Percentiles rank a stretch among this genome's conserved stretches.
Conservation (phyloP, 2,113 vertebrate species). For the Formicarius rufipectus region DNA sequence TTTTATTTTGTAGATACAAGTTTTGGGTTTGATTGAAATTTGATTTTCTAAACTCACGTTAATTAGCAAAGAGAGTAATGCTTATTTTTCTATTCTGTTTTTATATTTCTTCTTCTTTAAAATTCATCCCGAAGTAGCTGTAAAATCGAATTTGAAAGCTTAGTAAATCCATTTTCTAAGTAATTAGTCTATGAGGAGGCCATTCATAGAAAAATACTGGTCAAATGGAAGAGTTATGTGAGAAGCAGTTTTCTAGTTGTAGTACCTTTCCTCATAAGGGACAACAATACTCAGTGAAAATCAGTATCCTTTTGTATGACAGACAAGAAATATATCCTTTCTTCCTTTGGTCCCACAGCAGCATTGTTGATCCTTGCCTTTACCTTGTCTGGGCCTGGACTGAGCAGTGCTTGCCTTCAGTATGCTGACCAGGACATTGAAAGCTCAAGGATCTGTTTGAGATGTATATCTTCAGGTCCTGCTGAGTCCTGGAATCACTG, state of each 20-base stretch:
- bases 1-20: not conserved
- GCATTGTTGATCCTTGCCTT: not conserved
- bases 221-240: not conserved
- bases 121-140: not conserved
- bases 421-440: not conserved
- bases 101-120: not conserved
- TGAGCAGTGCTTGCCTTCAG: not conserved
- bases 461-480: not conserved
- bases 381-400: not conserved
- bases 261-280: not conserved
- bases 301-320: not conserved
- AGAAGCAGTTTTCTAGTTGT: not conserved
- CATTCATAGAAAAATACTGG: not conserved
- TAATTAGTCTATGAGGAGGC: not conserved
- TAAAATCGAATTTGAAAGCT: not conserved
- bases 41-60: not conserved
- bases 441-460: not conserved
- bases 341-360: not conserved
- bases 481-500: not conserved
- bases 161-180: not conserved
- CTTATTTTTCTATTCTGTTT: not conserved
- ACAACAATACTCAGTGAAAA: not conserved
- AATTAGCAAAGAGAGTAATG: not conserved
- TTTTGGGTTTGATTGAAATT: not conserved
- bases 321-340: not conserved